Evolutionary conservation across 1,140 invertebrate species (phyloP).

Genomic region (Popillia japonica): DNA sequence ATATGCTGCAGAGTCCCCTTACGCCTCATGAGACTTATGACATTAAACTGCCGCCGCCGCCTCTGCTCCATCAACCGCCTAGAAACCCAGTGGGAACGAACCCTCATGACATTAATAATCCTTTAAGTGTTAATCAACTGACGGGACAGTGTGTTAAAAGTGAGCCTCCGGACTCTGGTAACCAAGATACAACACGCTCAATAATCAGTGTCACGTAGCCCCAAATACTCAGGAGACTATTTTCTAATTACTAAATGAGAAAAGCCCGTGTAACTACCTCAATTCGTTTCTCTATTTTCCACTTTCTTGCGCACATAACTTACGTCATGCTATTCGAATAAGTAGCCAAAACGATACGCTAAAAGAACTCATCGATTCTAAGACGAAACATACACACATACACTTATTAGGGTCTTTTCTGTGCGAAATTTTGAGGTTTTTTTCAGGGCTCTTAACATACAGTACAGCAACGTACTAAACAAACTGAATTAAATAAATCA

Average conservation of each 20-base stretch:
- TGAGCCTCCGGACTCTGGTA: slow-evolving; percentile 59
- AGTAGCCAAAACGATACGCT: slow-evolving; percentile 12
- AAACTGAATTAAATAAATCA: slow-evolving; percentile 22
- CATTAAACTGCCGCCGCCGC: slow-evolving; percentile 57
- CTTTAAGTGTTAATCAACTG: slow-evolving; percentile 86
- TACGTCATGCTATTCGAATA: slow-evolving; percentile 3
- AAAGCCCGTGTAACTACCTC: slow-evolving; percentile 34
- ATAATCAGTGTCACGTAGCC: slow-evolving; percentile 71
- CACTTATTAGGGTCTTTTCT: slow-evolving; percentile 12
- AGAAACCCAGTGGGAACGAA: slow-evolving; percentile 88
- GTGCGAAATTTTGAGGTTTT: slow-evolving; percentile 37
- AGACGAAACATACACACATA: background rate
- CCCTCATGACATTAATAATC: slow-evolving; percentile 90
- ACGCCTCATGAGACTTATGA: slow-evolving; percentile 61
- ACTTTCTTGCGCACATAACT: background rate
- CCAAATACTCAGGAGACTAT: slow-evolving; percentile 40
- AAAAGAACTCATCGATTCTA: slow-evolving; percentile 1
- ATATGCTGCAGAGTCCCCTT: slow-evolving; percentile 66
- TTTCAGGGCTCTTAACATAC: slow-evolving; percentile 24
- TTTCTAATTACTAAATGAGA: background rate
- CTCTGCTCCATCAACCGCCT: slow-evolving; percentile 58
- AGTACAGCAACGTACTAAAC: slow-evolving; percentile 18
- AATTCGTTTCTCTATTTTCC: slow-evolving; percentile 21
- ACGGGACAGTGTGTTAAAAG: slow-evolving; percentile 77
- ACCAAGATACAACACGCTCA: slow-evolving; percentile 63